Base-by-base conservation (phyloP, 2,113 vertebrate species). In the Hemiscyllium ocellatum region DNA sequence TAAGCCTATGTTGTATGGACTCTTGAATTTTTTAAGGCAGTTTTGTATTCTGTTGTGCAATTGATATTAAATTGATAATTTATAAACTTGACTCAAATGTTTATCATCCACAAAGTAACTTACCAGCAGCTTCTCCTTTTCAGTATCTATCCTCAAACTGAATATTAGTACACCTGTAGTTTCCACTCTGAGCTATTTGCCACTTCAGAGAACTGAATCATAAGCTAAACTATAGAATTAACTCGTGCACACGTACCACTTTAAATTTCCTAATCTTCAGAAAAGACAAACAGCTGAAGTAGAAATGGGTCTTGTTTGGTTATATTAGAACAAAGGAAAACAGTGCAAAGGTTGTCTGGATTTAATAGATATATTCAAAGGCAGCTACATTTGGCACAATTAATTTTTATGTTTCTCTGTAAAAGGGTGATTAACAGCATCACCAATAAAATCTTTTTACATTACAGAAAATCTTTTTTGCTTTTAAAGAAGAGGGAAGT, bases 101-200 rank as follows among this genome's bases (percentile, higher is more conserved):
- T 12, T 33, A 15, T 61, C 26, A 52, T 90, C 50, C 87, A 65
- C 61, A 90, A 65, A 13, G 13, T 61, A 90, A 90, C 52, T 61
- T 12, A 29, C 22, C 61, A 65, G 33, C 61, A n/a, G 26, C 17
- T 91, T 42, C 61, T 68, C 86, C 80, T 95, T 70, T 29, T 0
- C 66, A 42, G 94, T 65, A 90, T 12, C 95, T 61, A 83, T 96
- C 91, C 80, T 96, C 96, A 76, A 95, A 95, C 78, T 96, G 70
- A 66, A 96, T 65, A 91, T 0, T 42, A 78, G 93, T 94, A 42
- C 26, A 17, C 76, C 3, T 78, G 96, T 95, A 96, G 95, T 86
- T 96, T 96, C 91, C 94, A 87, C 33, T 96, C 90, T 17, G 96
- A 96, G 68, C 47, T 91, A 96, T 72, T 95, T 95, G 95, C 96